Conservation (phyloP, 2,888 invertebrate species). For the Balanococcus diminutus region DNA sequence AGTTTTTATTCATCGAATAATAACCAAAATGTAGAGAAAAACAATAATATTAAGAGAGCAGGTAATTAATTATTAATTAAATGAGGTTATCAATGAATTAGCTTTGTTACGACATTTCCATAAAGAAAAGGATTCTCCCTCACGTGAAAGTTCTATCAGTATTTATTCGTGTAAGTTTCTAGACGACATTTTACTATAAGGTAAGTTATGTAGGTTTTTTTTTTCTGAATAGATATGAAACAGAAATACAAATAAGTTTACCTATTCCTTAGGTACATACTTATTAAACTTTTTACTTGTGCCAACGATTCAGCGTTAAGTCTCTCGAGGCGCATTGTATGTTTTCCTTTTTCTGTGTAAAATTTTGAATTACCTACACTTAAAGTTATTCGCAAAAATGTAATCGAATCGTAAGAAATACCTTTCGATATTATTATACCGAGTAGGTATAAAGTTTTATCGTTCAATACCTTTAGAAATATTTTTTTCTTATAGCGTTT, state of each 20-base stretch:
- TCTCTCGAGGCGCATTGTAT: background rate
- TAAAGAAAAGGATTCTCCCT: too few relatives aligned
- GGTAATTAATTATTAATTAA: too few relatives aligned
- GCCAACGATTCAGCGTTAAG: background rate
- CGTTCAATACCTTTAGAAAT: background rate
- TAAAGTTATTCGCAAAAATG: background rate
- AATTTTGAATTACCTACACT: background rate
- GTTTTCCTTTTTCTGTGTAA: background rate
- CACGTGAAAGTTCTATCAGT: too few relatives aligned
- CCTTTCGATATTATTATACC: background rate
- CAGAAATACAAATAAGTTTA: background rate
- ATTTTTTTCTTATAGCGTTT: background rate
- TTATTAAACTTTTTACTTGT: background rate
- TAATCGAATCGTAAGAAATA: background rate
- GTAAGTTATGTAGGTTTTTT: too few relatives aligned
- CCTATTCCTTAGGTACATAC: background rate
- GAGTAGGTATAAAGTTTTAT: background rate
- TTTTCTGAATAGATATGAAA: background rate
- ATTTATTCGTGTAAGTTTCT: background rate
- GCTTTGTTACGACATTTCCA: too few relatives aligned
- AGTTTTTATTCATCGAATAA: background rate
- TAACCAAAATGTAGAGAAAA: background rate
- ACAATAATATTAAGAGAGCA: too few relatives aligned
- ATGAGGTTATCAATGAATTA: too few relatives aligned
- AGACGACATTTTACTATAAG: too few relatives aligned